phyloP scores from a whole-genome alignment of 1,140 invertebrate species.

The Mizuhopecten yessoensis region DNA sequence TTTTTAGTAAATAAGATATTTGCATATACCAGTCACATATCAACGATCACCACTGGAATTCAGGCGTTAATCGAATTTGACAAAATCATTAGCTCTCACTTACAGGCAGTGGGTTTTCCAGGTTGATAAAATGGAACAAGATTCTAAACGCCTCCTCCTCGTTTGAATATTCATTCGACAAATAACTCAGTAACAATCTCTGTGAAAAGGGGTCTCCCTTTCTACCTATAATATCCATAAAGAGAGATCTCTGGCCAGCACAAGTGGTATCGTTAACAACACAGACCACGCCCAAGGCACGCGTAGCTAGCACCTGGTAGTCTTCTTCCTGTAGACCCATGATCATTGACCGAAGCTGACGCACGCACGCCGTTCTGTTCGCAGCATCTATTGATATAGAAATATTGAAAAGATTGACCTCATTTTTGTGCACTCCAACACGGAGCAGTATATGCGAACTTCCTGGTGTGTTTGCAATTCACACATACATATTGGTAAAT shows the following conservation, averaged over 20 bases:
- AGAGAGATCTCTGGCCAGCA: slow-evolving; percentile 57
- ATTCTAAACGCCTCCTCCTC: slow-evolving; percentile 61
- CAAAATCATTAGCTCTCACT: background rate
- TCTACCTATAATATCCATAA: slow-evolving; percentile 65
- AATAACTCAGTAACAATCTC: slow-evolving; percentile 57
- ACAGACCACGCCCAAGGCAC: slow-evolving; percentile 53
- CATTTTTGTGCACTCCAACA: no score
- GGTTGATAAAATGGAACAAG: slow-evolving; percentile 61
- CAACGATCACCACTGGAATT: no score
- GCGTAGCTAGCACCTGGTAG: slow-evolving; percentile 51
- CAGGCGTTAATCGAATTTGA: no score
- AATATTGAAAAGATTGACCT: no score
- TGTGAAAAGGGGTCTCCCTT: slow-evolving; percentile 59
- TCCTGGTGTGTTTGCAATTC: no score
- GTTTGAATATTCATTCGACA: slow-evolving; percentile 41
- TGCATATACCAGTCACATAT: no score
- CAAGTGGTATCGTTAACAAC: slow-evolving; percentile 53
- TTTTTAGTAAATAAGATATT: no score
- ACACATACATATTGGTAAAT: no score
- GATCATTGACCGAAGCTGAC: slow-evolving; percentile 52
- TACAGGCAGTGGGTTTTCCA: slow-evolving; percentile 59
- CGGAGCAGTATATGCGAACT: no score
- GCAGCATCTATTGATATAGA: slow-evolving; percentile 56
- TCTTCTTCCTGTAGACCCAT: slow-evolving; percentile 49
- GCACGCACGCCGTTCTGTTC: slow-evolving; percentile 65